Evolutionary conservation across 2,797 vertebrate genomes (phyloP), one percentile per base, ranked within the genome.

Genomic region (Periophthalmus magnuspinnatus): DNA sequence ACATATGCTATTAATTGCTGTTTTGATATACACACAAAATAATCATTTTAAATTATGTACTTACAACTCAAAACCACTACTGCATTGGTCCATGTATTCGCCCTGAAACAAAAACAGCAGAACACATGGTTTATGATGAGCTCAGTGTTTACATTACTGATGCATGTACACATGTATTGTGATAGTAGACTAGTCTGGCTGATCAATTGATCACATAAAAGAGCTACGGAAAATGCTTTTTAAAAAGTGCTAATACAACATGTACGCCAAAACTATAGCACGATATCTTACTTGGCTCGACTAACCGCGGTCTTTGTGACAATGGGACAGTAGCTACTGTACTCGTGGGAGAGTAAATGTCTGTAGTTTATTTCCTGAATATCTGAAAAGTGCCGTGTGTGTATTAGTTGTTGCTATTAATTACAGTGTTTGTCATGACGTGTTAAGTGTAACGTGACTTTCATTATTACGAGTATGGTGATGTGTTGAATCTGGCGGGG

Each of bases 81-180:
- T 95, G 89, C 95, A 95, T 78, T 97, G 96, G 81, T 98, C 96
- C 96, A 97, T 96, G 88, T 93, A 95, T 88, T 98, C 96, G 86
- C 86, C 89, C 95, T 98, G 90, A 85, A 87, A 88, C 72, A 65
- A 24, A 32, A 65, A 10, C 16, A 33, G 16, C 28, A 65, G 0
- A 57, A 32, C 19, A n/a, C 48, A 52, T n/a, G 6, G 48, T 45
- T 45, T 45, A 45, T 14, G 13, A 45, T 14, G 41, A 28, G 28
- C 28, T 45, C 41, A 45, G 13, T 14, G 48, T 52, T 52, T 19
- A n/a, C 48, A 0, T n/a, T 50, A 6, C 14, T 19, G 5, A 50
- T 50, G 17, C 19, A n/a, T n/a, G n/a, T n/a, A n/a, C n/a, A n/a
- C n/a, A n/a, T 3, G 19, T 7, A 50, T 19, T 50, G 47, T 50